Percentiles rank a stretch among this genome's conserved stretches.
These are phyloP conservation scores for Drosophila sp. DNA, from an alignment of 1,140 invertebrate species.

Conservation along the genomic window DNA sequence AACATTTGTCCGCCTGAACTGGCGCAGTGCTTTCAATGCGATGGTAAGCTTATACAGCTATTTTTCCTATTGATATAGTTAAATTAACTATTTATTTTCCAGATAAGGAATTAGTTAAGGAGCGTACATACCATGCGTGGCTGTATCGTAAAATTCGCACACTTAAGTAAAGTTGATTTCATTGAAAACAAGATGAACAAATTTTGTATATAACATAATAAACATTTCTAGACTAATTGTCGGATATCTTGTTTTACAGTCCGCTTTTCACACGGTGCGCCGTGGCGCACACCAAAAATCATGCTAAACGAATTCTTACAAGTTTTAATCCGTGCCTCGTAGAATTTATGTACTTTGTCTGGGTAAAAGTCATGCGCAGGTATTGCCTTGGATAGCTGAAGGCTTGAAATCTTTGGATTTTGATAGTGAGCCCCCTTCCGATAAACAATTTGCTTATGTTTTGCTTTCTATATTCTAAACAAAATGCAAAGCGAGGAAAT, in stretches of 20 bases:
- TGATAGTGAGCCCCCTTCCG: slow-evolving; percentile 30
- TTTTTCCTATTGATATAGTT: background rate
- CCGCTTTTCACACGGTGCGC: slow-evolving; percentile 45
- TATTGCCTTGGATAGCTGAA: slow-evolving; percentile 44
- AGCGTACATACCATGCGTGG: slow-evolving; percentile 74
- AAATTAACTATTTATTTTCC: slow-evolving; percentile 1
- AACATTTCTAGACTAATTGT: slow-evolving; percentile 23
- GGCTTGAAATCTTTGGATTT: slow-evolving; percentile 61
- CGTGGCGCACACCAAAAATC: slow-evolving; percentile 42
- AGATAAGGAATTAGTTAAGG: slow-evolving; percentile 75
- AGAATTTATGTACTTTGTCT: slow-evolving; percentile 29
- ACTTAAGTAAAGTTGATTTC: slow-evolving; percentile 44
- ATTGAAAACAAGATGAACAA: slow-evolving; percentile 15
- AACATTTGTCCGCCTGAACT: slow-evolving; percentile 77
- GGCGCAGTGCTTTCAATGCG: slow-evolving; percentile 64
- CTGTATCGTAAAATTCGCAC: slow-evolving; percentile 73
- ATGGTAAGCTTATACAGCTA: slow-evolving; percentile 44
- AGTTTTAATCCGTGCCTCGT: slow-evolving; percentile 61
- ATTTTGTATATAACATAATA: slow-evolving; percentile 8
- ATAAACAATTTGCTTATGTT: slow-evolving; percentile 48
- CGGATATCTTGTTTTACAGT: slow-evolving; percentile 45
- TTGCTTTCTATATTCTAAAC: slow-evolving; percentile 73
- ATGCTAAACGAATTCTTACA: slow-evolving; percentile 72
- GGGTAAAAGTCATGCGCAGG: slow-evolving; percentile 19
- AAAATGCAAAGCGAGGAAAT: slow-evolving; percentile 50